A percentile compares a stretch with the other conserved stretches of the same genome.
These are phyloP conservation scores for Rhabdomys dilectus DNA, from an alignment of 2,113 vertebrate genomes.

Conservation along the genomic window DNA sequence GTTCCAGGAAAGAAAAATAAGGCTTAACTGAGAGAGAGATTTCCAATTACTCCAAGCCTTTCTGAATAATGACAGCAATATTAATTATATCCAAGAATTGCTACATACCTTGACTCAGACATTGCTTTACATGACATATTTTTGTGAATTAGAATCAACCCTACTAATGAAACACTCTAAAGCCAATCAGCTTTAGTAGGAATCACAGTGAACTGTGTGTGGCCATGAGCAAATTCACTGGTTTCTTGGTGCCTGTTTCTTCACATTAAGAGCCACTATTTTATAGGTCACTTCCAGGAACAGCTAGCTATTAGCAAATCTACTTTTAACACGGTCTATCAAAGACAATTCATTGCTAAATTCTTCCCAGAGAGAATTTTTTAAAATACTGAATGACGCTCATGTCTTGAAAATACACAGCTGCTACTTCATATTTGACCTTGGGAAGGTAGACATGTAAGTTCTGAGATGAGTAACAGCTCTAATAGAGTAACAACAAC, in stretches of 20 bases:
- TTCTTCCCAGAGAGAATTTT: not conserved
- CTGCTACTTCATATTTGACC: not conserved
- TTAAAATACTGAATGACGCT: constrained; percentile 28
- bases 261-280: not conserved
- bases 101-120: not conserved
- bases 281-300: not conserved
- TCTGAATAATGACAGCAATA: constrained; percentile 29
- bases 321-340: constrained; percentile 5
- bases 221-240: not conserved
- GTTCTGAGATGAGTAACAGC: not conserved
- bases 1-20: not conserved
- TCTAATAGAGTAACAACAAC: not conserved
- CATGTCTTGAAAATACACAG: not conserved
- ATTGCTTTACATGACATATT: constrained; percentile 8
- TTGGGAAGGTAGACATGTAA: constrained; percentile 24
- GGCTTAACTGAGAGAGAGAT: not conserved
- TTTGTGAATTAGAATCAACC: constrained; percentile 42
- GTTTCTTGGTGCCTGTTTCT: not conserved
- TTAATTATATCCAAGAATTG: constrained; percentile 21
- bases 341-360: constrained; percentile 14
- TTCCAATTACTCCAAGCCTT: not conserved
- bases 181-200: not conserved
- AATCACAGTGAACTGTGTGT: not conserved
- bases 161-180: constrained; percentile 6
- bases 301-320: not conserved